phyloP scores from a whole-genome alignment of 2,113 vertebrate genomes.

The Sturnira hondurensis region DNA sequence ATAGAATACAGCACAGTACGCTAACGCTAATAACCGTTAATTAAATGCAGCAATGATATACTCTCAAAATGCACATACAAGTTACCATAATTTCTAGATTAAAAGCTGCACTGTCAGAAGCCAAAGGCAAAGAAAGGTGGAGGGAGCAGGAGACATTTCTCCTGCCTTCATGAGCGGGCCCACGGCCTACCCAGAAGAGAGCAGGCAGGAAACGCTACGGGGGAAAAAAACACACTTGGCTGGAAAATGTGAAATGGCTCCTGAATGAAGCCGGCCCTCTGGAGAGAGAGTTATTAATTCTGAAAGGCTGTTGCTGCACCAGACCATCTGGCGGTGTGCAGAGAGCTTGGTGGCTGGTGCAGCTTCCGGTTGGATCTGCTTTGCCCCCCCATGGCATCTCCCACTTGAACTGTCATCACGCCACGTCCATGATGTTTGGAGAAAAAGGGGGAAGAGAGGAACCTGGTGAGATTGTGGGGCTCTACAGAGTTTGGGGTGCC shows the following conservation, averaged over 20 bases:
- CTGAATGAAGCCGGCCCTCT: constrained; percentile 79
- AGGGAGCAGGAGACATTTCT: constrained; percentile 43
- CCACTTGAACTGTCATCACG: constrained; percentile 64
- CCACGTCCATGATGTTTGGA: not conserved
- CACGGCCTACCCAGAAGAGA: constrained; percentile 60
- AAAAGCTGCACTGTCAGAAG: constrained; percentile 85
- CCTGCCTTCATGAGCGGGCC: constrained; percentile 48
- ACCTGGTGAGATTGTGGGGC: not conserved
- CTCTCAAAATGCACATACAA: constrained; percentile 88
- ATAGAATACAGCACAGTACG: constrained; percentile 92
- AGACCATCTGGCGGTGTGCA: constrained; percentile 82
- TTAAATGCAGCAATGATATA: constrained; percentile 96
- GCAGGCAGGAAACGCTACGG: constrained; percentile 54
- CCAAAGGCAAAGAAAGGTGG: constrained; percentile 80
- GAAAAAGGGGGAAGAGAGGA: not conserved
- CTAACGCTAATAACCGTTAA: constrained; percentile 99
- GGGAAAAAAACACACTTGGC: constrained; percentile 58
- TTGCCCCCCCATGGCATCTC: constrained; percentile 55
- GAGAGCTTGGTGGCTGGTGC: constrained; percentile 78
- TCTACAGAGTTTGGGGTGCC: not conserved
- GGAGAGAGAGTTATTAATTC: constrained; percentile 85
- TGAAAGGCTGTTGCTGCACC: constrained; percentile 84
- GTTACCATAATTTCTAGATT: constrained; percentile 91
- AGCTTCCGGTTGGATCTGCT: constrained; percentile 70
- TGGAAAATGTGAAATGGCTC: constrained; percentile 74